Evolutionary conservation across 2,888 invertebrate genomes (phyloP), one percentile per base, ranked within the genome.

Genomic region (Harmothoe impar): DNA sequence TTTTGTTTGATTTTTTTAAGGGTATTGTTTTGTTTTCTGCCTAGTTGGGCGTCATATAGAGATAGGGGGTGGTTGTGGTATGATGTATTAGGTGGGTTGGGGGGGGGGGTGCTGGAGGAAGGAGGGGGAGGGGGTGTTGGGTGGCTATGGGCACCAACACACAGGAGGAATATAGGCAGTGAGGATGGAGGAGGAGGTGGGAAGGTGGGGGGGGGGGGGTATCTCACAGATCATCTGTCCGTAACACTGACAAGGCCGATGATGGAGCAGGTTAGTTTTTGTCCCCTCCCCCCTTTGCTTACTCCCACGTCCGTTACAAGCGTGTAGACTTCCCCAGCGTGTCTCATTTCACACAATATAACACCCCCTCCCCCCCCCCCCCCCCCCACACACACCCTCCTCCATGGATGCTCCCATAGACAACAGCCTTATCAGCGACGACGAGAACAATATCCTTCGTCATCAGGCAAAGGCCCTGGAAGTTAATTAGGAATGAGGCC

Each of bases 151-250:
- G 3, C n/a, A n/a, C 5, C 62, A 62, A 15, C 23, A n/a, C n/a
- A n/a, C 23, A n/a, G n/a, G 62, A n/a, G 62, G 62, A n/a, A 20
- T n/a, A n/a, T n/a, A n/a, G 20, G 62, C 62, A 20, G 5, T 20
- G 20, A 62, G 62, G 62, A 62, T 20, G 20, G 62, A 62, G 23
- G 20, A n/a, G 20, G 17, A n/a, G 72, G 20, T 0, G 15, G 29
- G 20, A 25, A 5, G 20, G 25, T n/a, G 72, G 29, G 29, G 72
- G 25, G 31, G 72, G 72, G 25, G 25, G 3, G 72, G 29, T 72
- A 72, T 72, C 72, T 72, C 29, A 29, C 29, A 72, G 72, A 72
- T 72, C 72, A 72, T 72, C 72, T 72, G 29, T 29, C 72, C 72
- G 72, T n/a, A 5, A 72, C 29, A 25, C 72, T 72, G 72, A 72